Evolutionary conservation across 2,113 vertebrate genomes (phyloP).

Genomic region (Leucosticte australis): DNA sequence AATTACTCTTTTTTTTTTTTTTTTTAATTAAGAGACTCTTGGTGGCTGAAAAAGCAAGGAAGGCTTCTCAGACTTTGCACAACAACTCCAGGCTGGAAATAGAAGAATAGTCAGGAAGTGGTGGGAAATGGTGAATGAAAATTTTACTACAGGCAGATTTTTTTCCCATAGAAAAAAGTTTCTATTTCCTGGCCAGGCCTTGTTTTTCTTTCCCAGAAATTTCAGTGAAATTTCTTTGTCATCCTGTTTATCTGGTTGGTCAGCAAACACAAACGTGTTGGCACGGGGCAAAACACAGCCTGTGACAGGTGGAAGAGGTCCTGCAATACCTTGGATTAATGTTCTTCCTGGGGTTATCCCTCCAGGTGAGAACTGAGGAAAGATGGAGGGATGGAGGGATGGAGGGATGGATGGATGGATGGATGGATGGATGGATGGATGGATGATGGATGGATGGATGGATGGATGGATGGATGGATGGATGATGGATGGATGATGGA

Average conservation of each 20-base stretch:
- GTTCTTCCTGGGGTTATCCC: neutral
- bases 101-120: neutral
- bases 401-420: neutral
- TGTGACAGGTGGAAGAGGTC: fast-evolving
- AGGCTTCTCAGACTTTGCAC: neutral
- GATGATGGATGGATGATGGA: no score
- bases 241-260: neutral
- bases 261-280: neutral
- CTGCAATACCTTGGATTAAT: no score
- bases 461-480: neutral
- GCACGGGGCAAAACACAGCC: no score
- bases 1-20: neutral
- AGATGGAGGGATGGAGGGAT: no score
- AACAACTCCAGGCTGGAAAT: neutral
- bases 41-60: neutral
- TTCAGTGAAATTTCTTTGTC: neutral
- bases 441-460: neutral
- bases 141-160: neutral
- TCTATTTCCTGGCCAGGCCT: neutral
- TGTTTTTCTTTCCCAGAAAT: neutral
- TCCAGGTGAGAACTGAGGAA: neutral
- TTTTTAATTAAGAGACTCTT: neutral
- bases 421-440: neutral
- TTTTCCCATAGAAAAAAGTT: neutral
- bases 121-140: neutral